Percentiles rank a stretch among this genome's conserved stretches.
Evolutionary conservation across 2,888 invertebrate genomes (phyloP).

Genomic region (Eustalomyia histrio): DNA sequence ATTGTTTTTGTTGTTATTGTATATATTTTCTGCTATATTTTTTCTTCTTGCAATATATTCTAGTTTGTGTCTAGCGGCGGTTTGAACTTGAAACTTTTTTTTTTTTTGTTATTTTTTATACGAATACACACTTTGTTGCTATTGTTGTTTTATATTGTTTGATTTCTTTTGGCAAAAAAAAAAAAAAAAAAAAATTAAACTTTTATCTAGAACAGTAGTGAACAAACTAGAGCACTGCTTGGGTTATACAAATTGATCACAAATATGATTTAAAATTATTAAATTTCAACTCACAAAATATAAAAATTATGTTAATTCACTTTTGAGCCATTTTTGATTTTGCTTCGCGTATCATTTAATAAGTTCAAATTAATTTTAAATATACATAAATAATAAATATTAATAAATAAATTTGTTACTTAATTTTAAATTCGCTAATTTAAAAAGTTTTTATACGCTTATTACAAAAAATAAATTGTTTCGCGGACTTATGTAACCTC

Average conservation of each 20-base stretch:
- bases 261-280: too few relatives aligned
- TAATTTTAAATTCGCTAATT: too few relatives aligned
- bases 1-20: constrained; percentile 16
- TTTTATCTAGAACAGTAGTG: not conserved
- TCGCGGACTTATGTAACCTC: too few relatives aligned
- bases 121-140: constrained; percentile 37
- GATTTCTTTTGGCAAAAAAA: constrained; percentile 26
- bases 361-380: too few relatives aligned
- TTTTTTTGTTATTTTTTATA: constrained; percentile 44
- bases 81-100: constrained; percentile 68
- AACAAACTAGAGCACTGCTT: constrained; percentile 25
- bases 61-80: constrained; percentile 62
- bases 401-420: too few relatives aligned
- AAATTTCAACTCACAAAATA: too few relatives aligned
- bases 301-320: too few relatives aligned
- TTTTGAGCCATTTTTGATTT: too few relatives aligned
- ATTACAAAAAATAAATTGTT: too few relatives aligned
- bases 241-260: not conserved
- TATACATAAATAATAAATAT: too few relatives aligned
- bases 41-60: constrained; percentile 45
- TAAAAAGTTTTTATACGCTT: too few relatives aligned
- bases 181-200: constrained; percentile 6
- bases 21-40: constrained; percentile 20
- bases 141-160: constrained; percentile 22
- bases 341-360: too few relatives aligned